Percentiles rank a stretch among this genome's conserved stretches.
phyloP scores from a whole-genome alignment of 1,140 invertebrate genomes.

The Drosophila cardini region DNA sequence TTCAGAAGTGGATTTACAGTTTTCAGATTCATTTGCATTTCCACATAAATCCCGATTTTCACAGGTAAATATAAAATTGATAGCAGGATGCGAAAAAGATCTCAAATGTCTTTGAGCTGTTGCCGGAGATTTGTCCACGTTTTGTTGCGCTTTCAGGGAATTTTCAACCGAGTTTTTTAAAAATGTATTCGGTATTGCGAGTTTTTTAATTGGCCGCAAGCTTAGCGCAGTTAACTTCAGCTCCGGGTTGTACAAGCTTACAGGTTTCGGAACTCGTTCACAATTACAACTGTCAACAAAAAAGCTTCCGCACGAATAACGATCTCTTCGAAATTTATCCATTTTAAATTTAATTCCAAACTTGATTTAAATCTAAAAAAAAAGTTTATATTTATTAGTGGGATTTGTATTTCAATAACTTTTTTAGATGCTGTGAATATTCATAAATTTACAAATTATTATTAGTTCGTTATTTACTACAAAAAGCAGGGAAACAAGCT shows the following conservation, averaged over 20 bases:
- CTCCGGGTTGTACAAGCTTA: no score
- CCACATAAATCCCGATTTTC: background rate
- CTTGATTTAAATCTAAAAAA: background rate
- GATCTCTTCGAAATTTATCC: background rate
- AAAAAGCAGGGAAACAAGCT: no score
- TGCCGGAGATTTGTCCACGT: background rate
- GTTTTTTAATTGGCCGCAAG: background rate
- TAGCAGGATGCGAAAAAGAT: constrained; percentile 31
- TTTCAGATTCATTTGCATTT: background rate
- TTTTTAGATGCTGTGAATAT: no score
- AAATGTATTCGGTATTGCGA: background rate
- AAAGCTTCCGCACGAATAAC: background rate
- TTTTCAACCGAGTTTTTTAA: background rate
- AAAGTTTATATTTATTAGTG: background rate
- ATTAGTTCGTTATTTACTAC: no score
- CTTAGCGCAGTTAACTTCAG: no score
- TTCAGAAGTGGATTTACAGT: background rate
- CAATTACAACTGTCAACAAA: background rate
- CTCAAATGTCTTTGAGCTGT: constrained; percentile 1
- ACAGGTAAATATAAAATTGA: constrained; percentile 11
- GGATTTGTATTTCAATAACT: no score
- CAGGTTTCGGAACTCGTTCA: background rate
- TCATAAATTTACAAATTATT: no score
- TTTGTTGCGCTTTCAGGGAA: background rate
- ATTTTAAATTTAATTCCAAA: background rate